Evolutionary conservation across 2,113 vertebrate species (phyloP), one percentile per base, ranked within the genome.

Genomic region (Xenopus laevis): DNA sequence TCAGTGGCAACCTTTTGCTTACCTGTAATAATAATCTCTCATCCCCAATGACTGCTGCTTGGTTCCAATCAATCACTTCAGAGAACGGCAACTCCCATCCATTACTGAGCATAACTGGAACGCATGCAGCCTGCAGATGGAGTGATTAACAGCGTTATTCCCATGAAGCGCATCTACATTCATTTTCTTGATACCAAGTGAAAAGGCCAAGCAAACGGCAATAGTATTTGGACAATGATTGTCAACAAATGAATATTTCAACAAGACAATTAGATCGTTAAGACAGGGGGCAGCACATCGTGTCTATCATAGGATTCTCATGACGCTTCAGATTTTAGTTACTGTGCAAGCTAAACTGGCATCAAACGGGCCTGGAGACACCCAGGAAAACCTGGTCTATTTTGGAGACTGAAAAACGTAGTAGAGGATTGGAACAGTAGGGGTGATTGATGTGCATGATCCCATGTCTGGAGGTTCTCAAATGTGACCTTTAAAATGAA

Each of bases 11-110:
- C 71, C 80, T 76, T 73, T 78, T 71, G 47, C 85, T 84, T 89
- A 99, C 97, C 96, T 99, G 97, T 86, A 99, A 89, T 79, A 99
- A 94, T 86, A 98, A 94, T 87, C 95, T 92, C 87, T 99, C 97
- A 86, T 99, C 97, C 79, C 96, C 97, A 15, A 98, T 96, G 86
- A 99, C 88, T 83, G 96, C 95, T 78, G 96, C 97, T 77, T 95
- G 95, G 86, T 95, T 98, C 97, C 97, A 99, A 84, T 97, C 92
- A 71, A 99, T 98, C 89, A 99, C 95, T 86, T 99, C 97, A 0
- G 97, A 99, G 90, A 99, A 99, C 0, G 97, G 97, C 83, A 99
- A 71, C 87, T 98, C 96, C 97, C 97, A 99, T 79, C 97, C 97
- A 0, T 99, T 99, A 88, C 97, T 99, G 67, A 99, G 92, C 94